Percentiles rank a stretch among this genome's conserved stretches.
phyloP scores from a whole-genome alignment of 2,888 invertebrate species.

The Drosophila incognita region DNA sequence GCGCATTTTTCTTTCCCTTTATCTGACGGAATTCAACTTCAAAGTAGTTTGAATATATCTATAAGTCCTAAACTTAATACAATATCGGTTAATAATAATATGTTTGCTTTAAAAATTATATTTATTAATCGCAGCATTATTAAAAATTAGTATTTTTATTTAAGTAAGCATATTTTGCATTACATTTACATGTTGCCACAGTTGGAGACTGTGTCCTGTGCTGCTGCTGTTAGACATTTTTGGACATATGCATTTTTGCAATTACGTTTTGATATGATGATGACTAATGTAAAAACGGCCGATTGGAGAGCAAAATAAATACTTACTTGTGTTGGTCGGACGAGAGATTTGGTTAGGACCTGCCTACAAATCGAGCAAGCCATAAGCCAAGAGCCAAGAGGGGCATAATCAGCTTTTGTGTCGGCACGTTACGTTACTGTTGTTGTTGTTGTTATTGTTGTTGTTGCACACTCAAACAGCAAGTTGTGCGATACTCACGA shows the following conservation, averaged over 20 bases:
- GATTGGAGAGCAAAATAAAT: slow-evolving; percentile 15
- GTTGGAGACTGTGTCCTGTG: background rate
- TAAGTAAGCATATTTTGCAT: background rate
- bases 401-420: slow-evolving; percentile 19
- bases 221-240: background rate
- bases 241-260: background rate
- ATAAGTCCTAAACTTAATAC: background rate
- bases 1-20: too few relatives aligned
- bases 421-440: slow-evolving; percentile 6
- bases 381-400: slow-evolving; percentile 11
- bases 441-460: slow-evolving; percentile 14
- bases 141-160: too few relatives aligned
- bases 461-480: slow-evolving; percentile 47
- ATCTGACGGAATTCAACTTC: background rate
- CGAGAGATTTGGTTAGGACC: slow-evolving; percentile 6
- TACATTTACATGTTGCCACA: background rate
- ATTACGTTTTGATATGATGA: slow-evolving; percentile 10
- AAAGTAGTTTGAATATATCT: background rate
- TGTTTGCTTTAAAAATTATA: background rate
- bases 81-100: background rate
- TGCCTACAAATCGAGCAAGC: slow-evolving; percentile 5
- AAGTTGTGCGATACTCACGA: slow-evolving; percentile 74
- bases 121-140: too few relatives aligned
- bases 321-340: slow-evolving; percentile 6
- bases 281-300: slow-evolving; percentile 13